Evolutionary conservation across 2,888 invertebrate species (phyloP).

Genomic region (Sacculina carcini): DNA sequence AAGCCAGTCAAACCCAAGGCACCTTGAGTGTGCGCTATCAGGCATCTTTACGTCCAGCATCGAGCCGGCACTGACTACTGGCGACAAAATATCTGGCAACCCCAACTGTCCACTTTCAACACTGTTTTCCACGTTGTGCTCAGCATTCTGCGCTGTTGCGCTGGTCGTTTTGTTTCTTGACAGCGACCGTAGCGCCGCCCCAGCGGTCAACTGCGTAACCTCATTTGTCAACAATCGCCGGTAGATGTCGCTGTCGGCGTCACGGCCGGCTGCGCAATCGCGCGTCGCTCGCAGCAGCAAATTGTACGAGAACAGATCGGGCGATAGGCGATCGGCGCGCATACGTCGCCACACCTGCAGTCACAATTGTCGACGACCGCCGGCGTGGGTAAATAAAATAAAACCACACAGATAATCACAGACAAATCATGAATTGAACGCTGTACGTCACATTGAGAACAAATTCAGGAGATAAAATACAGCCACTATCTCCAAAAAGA

Average conservation of each 20-base stretch:
- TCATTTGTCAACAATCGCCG: neutral
- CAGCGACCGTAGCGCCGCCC: neutral
- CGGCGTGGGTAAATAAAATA: neutral
- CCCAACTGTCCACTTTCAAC: too few species aligned
- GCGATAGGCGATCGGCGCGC: conserved; percentile 33
- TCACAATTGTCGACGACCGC: conserved; percentile 4
- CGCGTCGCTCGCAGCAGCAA: conserved; percentile 47
- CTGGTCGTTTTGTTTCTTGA: neutral
- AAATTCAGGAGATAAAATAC: neutral
- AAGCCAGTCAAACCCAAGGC: too few species aligned
- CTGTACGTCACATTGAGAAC: neutral
- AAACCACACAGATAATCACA: neutral
- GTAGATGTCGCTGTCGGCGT: conserved; percentile 18
- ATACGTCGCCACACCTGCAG: conserved; percentile 53
- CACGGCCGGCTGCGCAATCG: conserved; percentile 57
- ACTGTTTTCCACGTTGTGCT: too few species aligned
- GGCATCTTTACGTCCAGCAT: too few species aligned
- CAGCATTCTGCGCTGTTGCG: neutral
- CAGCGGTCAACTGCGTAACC: neutral
- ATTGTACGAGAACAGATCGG: conserved; percentile 48
- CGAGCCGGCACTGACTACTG: too few species aligned
- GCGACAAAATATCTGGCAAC: too few species aligned
- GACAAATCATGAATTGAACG: neutral
- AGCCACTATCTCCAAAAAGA: too few species aligned
- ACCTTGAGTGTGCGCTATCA: too few species aligned